Evolutionary conservation across 1,140 invertebrate species (phyloP), one percentile per base, ranked within the genome.

Genomic region (Elysia chlorotica): DNA sequence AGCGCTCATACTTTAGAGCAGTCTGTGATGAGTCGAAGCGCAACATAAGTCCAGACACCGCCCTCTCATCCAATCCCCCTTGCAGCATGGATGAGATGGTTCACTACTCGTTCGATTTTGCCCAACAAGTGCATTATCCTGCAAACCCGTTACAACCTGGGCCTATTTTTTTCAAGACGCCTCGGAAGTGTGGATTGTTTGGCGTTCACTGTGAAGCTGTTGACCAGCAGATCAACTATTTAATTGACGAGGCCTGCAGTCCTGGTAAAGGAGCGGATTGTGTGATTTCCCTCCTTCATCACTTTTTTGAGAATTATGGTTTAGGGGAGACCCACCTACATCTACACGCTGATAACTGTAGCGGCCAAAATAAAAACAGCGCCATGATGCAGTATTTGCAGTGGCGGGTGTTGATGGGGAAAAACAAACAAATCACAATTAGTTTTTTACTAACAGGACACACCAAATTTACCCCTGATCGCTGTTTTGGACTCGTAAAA

Each of bases 71-170:
- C 14, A 14, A 65, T 33, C 10, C 23, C 14, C 6, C 62, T 2
- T 59, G 48, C 71, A 35, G 28, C 36, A 1, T 5, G 2, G 63
- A 66, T 19, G 21, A 28, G 1, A 25, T 30, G 17, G 53, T 66
- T 48, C 71, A 66, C 28, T 57, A 59, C 33, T 36, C 23, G n/a
- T 79, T 77, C 65, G 79, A 79, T 56, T 79, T 72, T 71, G 73
- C 79, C 17, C 79, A 80, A 37, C 77, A 80, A 33, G 74, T 82
- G 17, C 77, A 81, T 53, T 79, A 74, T 19, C 78, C 79, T 3
- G 67, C 48, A 53, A 59, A 79, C 61, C 66, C 78, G 17, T 63
- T 76, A 10, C 79, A 82, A 54, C 78, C 77, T 17, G 78, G 81
- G 2, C 78, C 79, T 10, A 53, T 82, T 3, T 81, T 77, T 33